These are phyloP conservation scores for Phallusia fumigata DNA, from an alignment of 23 tunicate genomes.

Conservation along the genomic window DNA sequence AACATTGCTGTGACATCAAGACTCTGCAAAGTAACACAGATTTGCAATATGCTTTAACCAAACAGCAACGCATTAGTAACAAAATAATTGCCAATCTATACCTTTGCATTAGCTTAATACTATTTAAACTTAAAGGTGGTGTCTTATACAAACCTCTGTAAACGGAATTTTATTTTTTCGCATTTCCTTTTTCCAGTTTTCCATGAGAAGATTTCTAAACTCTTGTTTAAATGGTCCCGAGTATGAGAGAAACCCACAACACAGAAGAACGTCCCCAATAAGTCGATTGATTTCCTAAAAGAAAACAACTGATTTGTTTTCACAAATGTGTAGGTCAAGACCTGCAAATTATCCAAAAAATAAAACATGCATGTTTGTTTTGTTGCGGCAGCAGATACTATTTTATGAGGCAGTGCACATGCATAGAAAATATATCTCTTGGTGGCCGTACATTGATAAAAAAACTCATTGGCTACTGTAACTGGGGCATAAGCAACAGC, in stretches of 20 bases:
- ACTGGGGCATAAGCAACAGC: no score
- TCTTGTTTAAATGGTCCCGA: slow-evolving; percentile 98
- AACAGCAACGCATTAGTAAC: neutral
- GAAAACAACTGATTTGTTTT: neutral
- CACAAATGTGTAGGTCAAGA: no score
- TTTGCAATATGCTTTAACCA: neutral
- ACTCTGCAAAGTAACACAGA: slow-evolving; percentile 25
- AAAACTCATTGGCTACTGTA: no score
- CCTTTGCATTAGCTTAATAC: neutral
- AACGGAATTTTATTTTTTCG: slow-evolving; percentile 74
- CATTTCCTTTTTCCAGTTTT: slow-evolving; percentile 86
- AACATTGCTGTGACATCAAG: slow-evolving; percentile 81
- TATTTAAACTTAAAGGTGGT: neutral
- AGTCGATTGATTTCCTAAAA: slow-evolving; percentile 70
- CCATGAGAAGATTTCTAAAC: slow-evolving; percentile 57
- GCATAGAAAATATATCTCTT: no score
- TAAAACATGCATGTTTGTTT: no score
- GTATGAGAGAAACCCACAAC: slow-evolving; percentile 90
- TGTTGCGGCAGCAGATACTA: no score
- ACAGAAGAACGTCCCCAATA: slow-evolving; percentile 83
- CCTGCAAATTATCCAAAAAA: no score
- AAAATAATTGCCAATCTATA: neutral
- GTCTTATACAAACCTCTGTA: slow-evolving; percentile 43
- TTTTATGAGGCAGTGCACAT: no score
- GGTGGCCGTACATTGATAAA: no score